These are phyloP conservation scores for Anthoscopus minutus DNA, from an alignment of 2,113 vertebrate species.

Conservation along the genomic window DNA sequence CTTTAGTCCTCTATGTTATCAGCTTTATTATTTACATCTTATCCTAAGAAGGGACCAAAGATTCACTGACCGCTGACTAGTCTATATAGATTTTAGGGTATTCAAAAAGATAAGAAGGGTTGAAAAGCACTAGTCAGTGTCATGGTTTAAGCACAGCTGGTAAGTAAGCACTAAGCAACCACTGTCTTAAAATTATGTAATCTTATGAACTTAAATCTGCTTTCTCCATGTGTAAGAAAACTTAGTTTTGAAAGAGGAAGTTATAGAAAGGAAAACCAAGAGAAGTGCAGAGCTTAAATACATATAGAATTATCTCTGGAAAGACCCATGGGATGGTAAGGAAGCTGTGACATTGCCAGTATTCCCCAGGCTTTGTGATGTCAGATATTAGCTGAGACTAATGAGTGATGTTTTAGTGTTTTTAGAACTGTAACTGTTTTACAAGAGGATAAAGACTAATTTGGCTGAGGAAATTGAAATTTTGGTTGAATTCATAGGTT, in stretches of 20 bases:
- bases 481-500: not conserved
- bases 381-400: not conserved
- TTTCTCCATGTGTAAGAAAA: not conserved
- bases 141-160: not conserved
- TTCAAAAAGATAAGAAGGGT: not conserved
- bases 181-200: not conserved
- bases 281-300: not conserved
- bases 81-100: not conserved
- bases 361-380: not conserved
- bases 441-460: not conserved
- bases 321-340: not conserved
- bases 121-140: not conserved
- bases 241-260: not conserved
- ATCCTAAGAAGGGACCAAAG: not conserved
- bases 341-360: not conserved
- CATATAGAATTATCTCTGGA: not conserved
- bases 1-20: not conserved
- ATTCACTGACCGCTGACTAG: not conserved
- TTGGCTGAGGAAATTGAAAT: not conserved
- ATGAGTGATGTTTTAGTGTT: not conserved
- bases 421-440: not conserved
- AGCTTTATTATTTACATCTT: not conserved
- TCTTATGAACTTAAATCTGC: not conserved
- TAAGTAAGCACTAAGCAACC: not conserved
- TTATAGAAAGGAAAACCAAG: not conserved